Evolutionary conservation across 2,113 vertebrate genomes (phyloP).

Genomic region (Lepisosteus oculatus): DNA sequence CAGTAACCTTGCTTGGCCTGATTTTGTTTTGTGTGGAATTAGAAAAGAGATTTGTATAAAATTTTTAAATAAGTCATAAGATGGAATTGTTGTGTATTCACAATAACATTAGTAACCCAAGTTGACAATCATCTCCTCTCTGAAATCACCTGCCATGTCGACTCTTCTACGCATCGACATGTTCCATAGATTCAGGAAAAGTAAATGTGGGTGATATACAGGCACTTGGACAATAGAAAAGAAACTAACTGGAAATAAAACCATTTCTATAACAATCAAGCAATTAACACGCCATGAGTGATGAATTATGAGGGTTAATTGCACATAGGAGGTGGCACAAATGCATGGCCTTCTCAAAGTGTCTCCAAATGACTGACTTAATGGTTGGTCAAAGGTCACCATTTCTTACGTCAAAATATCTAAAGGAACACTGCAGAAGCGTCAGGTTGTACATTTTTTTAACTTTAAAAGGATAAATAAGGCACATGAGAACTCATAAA

Average conservation of each 20-base stretch:
- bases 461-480: slow-evolving; percentile 28
- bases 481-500: slow-evolving; percentile 29
- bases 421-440: slow-evolving; percentile 22
- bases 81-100: too few relatives aligned
- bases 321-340: slow-evolving; percentile 19
- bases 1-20: too few relatives aligned
- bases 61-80: too few relatives aligned
- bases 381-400: slow-evolving; percentile 17
- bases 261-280: slow-evolving; percentile 9
- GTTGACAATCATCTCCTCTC: too few relatives aligned
- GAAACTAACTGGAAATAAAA: background rate
- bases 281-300: background rate
- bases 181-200: too few relatives aligned
- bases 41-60: too few relatives aligned
- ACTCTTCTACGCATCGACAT: too few relatives aligned
- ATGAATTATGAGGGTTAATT: slow-evolving; percentile 28
- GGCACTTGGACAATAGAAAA: too few relatives aligned
- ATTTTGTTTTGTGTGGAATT: too few relatives aligned
- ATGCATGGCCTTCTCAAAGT: slow-evolving; percentile 25
- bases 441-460: slow-evolving; percentile 23
- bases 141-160: too few relatives aligned
- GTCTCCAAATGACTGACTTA: slow-evolving; percentile 26
- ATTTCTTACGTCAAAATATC: slow-evolving; percentile 24
- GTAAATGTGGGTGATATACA: too few relatives aligned
- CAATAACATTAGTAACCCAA: too few relatives aligned